These are phyloP conservation scores for Microctenopoma stevenorrisi DNA, from an alignment of 2,797 vertebrate species.

Conservation along the genomic window DNA sequence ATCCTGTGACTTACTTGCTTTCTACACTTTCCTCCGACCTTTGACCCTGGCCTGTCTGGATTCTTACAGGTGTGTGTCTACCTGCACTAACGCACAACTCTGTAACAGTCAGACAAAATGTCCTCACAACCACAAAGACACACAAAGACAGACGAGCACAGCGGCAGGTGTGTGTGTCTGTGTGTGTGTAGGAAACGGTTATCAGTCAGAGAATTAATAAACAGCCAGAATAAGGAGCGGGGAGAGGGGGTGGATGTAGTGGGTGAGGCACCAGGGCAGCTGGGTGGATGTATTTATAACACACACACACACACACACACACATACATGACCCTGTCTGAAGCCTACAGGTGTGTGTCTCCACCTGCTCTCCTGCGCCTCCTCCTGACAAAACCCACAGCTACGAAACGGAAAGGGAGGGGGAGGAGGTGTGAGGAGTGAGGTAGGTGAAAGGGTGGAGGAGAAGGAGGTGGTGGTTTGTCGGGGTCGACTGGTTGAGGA, in stretches of 20 bases:
- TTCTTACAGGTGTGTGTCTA: no score
- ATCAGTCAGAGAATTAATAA: conserved; percentile 2
- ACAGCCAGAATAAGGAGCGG: not conserved
- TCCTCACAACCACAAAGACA: no score
- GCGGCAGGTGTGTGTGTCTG: not conserved
- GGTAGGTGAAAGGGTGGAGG: conserved; percentile 17
- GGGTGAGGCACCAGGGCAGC: not conserved
- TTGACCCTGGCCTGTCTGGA: no score
- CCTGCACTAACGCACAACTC: no score
- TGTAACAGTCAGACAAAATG: no score
- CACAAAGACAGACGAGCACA: conserved; percentile 12
- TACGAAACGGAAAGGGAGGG: conserved; percentile 69
- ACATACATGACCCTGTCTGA: conserved; percentile 42
- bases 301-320: conserved; percentile 15
- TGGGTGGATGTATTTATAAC: not conserved
- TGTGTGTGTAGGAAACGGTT: not conserved
- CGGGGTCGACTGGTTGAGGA: conserved; percentile 60
- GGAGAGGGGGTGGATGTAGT: not conserved
- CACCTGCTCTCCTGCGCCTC: conserved; percentile 20
- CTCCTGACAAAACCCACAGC: conserved; percentile 55
- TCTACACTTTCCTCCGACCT: no score
- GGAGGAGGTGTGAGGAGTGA: conserved; percentile 18
- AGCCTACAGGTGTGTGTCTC: conserved; percentile 41
- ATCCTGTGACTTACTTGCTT: no score
- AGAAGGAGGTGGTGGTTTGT: conserved; percentile 21